phyloP scores from a whole-genome alignment of 2,797 vertebrate species.

The Alauda arvensis region DNA sequence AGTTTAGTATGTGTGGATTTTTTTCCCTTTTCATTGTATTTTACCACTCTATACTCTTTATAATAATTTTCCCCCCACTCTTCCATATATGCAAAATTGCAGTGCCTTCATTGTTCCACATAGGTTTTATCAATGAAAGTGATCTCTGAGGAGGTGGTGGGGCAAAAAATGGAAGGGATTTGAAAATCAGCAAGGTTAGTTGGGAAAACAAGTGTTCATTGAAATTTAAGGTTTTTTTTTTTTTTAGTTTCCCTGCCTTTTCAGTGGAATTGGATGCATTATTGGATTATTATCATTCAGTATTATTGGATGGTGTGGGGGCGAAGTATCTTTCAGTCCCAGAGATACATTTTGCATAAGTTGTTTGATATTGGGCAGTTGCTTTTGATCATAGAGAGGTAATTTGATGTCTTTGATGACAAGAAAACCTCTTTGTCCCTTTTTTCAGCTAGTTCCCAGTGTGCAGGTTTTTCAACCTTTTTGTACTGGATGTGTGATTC shows the following conservation, averaged over 20 bases:
- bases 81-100: accelerated
- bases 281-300: not conserved
- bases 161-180: not conserved
- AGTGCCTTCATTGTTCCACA: not conserved
- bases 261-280: not conserved
- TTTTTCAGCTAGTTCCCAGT: not conserved
- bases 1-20: accelerated
- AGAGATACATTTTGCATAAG: accelerated
- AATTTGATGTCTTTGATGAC: not conserved
- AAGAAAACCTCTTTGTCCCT: not conserved
- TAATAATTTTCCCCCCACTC: accelerated
- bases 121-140: not conserved
- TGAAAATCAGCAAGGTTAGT: not conserved
- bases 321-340: not conserved
- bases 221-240: not conserved
- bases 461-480: not conserved
- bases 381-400: not conserved
- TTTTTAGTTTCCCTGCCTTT: not conserved
- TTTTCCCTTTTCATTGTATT: not conserved
- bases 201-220: not conserved
- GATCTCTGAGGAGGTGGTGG: not conserved
- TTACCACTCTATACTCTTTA: not conserved
- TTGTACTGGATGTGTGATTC: not conserved
- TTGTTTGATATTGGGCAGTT: not conserved
- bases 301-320: not conserved